These are phyloP conservation scores for Heliconius hermathena DNA, from an alignment of 1,140 invertebrate genomes.

Conservation along the genomic window DNA sequence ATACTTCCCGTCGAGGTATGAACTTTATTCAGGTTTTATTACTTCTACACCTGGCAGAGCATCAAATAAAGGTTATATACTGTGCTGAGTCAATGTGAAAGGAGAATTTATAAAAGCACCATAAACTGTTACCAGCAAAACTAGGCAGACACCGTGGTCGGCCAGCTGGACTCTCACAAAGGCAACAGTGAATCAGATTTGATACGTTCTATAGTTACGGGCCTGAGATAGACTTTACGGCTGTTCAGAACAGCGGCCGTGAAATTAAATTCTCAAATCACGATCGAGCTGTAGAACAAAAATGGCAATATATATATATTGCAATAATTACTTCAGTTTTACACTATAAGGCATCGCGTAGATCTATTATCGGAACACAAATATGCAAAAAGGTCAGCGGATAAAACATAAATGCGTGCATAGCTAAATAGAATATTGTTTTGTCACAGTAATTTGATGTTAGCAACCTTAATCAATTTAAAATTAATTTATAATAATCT, in stretches of 20 bases:
- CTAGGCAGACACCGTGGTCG: constrained; percentile 26
- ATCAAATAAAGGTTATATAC: constrained; percentile 68
- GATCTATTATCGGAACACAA: background rate
- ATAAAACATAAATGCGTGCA: constrained; percentile 34
- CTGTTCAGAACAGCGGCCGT: constrained; percentile 39
- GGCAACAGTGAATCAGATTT: constrained; percentile 65
- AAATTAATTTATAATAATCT: constrained; percentile 47
- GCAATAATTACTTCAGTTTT: constrained; percentile 8
- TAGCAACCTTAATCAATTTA: constrained; percentile 44
- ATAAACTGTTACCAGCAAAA: constrained; percentile 22
- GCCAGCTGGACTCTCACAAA: constrained; percentile 56
- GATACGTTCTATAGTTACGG: constrained; percentile 68
- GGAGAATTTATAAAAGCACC: constrained; percentile 38
- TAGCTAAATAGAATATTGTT: constrained; percentile 37
- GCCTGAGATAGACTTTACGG: constrained; percentile 57
- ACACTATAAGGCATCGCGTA: background rate
- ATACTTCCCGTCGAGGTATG: constrained; percentile 27
- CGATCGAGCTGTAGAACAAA: constrained; percentile 16
- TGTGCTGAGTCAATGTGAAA: constrained; percentile 54
- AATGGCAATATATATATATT: constrained; percentile 16
- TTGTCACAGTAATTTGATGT: constrained; percentile 33
- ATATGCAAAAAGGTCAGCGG: constrained; percentile 40
- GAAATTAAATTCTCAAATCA: constrained; percentile 36
- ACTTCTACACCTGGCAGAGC: constrained; percentile 57
- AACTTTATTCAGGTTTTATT: constrained; percentile 50